phyloP scores from a whole-genome alignment of 2,888 invertebrate species.

The Drosophila atroscutellata region DNA sequence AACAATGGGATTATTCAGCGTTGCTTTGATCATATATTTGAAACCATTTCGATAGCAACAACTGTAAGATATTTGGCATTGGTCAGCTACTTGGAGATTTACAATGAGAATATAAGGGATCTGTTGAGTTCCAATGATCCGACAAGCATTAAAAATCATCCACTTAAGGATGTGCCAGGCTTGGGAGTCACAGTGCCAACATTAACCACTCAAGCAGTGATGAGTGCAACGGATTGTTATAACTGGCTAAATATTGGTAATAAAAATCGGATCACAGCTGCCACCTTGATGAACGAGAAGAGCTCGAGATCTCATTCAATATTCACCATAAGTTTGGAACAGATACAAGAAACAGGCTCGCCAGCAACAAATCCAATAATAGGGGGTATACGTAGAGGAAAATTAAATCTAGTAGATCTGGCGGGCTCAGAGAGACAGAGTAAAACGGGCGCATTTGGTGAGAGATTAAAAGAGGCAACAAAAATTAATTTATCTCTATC shows the following conservation, averaged over 20 bases:
- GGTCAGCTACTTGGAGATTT: constrained; percentile 93
- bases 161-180: constrained; percentile 86
- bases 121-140: constrained; percentile 89
- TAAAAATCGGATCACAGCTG: constrained; percentile 92
- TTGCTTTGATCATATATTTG: constrained; percentile 95
- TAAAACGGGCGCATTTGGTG: constrained; percentile 93
- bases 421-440: constrained; percentile 95
- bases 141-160: constrained; percentile 73
- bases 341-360: constrained; percentile 86
- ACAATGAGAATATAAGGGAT: constrained; percentile 97
- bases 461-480: constrained; percentile 93
- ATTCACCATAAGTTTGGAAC: constrained; percentile 93
- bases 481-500: constrained; percentile 95
- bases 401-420: constrained; percentile 94
- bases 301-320: constrained; percentile 95
- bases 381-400: constrained; percentile 83
- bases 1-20: constrained; percentile 89
- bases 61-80: constrained; percentile 88
- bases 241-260: constrained; percentile 91
- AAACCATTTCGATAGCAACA: constrained; percentile 91
- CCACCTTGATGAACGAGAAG: constrained; percentile 95
- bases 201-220: constrained; percentile 91
- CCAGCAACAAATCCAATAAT: constrained; percentile 22
- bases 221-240: constrained; percentile 91
- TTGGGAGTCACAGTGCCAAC: constrained; percentile 86